phyloP scores from a whole-genome alignment of 2,797 vertebrate genomes.

The Cynodonichthys magdalenae region DNA sequence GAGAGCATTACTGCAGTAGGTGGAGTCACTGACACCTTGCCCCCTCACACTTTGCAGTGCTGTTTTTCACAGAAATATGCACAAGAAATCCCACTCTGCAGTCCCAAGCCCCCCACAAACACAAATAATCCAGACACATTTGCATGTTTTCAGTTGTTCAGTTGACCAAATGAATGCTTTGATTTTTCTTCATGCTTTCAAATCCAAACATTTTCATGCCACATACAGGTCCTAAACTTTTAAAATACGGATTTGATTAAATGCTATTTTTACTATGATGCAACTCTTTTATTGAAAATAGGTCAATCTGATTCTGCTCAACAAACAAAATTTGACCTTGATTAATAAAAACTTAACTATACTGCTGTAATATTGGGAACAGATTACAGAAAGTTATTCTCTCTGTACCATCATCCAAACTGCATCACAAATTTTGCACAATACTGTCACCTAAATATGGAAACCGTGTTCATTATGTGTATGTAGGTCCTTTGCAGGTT shows the following conservation, averaged over 20 bases:
- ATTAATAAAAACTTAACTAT: conserved; percentile 22
- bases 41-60: conserved; percentile 36
- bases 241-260: conserved; percentile 26
- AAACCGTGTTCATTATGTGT: not conserved
- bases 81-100: conserved; percentile 25
- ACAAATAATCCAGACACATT: not conserved
- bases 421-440: conserved; percentile 4
- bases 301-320: conserved; percentile 4
- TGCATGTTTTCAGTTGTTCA: conserved; percentile 4
- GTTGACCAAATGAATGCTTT: conserved; percentile 5
- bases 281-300: conserved; percentile 9
- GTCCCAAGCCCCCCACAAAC: not conserved
- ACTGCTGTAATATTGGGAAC: conserved; percentile 13
- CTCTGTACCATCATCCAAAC: conserved; percentile 31
- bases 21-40: conserved; percentile 54
- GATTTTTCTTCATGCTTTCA: not conserved
- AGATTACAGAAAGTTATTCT: conserved; percentile 26
- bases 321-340: conserved; percentile 14
- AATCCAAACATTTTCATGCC: conserved; percentile 9
- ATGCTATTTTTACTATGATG: conserved; percentile 7
- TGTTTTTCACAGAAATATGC: conserved; percentile 51
- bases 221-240: not conserved
- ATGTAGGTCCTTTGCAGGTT: conserved; percentile 6
- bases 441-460: not conserved
- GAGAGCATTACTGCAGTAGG: conserved; percentile 46